phyloP scores from a whole-genome alignment of 2,797 vertebrate genomes.

The Hypotaenidia okinawae region DNA sequence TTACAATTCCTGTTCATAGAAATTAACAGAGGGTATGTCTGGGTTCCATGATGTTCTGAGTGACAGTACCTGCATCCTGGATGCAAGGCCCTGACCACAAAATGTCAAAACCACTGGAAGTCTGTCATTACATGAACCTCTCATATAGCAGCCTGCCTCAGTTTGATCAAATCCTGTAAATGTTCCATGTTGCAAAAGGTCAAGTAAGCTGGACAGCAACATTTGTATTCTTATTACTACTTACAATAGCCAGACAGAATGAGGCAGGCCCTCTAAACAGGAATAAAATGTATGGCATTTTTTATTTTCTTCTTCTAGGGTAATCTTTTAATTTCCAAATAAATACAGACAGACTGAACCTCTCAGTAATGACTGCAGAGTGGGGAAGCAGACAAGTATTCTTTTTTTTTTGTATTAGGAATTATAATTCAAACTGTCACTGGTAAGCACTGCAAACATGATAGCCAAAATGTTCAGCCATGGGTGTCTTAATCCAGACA shows the following conservation, averaged over 20 bases:
- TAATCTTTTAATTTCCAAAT: neutral
- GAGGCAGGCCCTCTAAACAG: neutral
- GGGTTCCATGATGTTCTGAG: neutral
- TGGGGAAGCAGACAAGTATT: neutral
- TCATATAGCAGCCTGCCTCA: neutral
- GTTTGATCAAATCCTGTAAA: neutral
- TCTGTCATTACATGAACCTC: neutral
- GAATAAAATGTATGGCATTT: neutral
- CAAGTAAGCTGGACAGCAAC: neutral
- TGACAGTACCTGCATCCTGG: neutral
- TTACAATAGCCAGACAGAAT: neutral
- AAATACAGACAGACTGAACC: neutral
- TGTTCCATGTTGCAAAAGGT: neutral
- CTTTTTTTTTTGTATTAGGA: neutral
- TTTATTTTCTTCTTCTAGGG: neutral
- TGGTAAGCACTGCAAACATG: neutral
- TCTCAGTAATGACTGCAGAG: neutral
- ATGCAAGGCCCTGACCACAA: neutral
- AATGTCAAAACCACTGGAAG: neutral
- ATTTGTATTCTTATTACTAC: neutral
- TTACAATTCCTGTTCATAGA: neutral
- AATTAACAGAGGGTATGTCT: neutral
- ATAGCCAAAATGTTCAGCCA: constrained; percentile 10
- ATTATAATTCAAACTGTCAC: constrained; percentile 49
- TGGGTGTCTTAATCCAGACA: neutral